These are phyloP conservation scores for Homarus americanus DNA, from an alignment of 1,140 invertebrate species.

Conservation along the genomic window DNA sequence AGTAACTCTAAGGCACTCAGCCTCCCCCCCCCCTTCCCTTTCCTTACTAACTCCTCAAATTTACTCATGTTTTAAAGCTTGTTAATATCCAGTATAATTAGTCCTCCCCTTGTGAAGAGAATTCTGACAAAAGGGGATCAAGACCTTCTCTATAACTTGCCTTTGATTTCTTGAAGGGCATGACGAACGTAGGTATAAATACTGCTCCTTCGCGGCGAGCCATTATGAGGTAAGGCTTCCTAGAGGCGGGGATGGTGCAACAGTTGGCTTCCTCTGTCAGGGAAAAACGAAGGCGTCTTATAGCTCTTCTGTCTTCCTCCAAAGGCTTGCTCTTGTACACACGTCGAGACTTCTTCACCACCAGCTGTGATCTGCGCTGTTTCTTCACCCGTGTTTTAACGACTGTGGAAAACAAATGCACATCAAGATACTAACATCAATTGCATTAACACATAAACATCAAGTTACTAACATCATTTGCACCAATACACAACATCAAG, in stretches of 20 bases:
- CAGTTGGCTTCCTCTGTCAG: slow-evolving; percentile 79
- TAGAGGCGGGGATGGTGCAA: slow-evolving; percentile 76
- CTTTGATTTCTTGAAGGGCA: slow-evolving; percentile 79
- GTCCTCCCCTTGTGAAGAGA: too few species aligned
- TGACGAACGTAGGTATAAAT: slow-evolving; percentile 79
- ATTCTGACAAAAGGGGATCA: too few species aligned
- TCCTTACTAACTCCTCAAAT: too few species aligned
- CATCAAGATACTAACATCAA: neutral
- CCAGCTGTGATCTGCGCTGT: slow-evolving; percentile 77
- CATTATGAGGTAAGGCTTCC: slow-evolving; percentile 80
- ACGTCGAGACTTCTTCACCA: slow-evolving; percentile 78
- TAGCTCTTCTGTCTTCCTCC: slow-evolving; percentile 76
- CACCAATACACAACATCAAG: too few species aligned
- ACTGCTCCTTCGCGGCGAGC: slow-evolving; percentile 78
- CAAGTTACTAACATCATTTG: too few species aligned
- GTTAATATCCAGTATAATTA: too few species aligned
- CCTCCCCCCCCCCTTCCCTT: too few species aligned
- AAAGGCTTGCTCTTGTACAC: slow-evolving; percentile 78
- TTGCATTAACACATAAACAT: neutral
- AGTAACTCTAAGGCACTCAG: too few species aligned
- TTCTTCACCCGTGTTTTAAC: slow-evolving; percentile 78
- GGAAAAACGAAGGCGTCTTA: slow-evolving; percentile 77
- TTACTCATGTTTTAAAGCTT: too few species aligned
- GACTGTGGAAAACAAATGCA: slow-evolving; percentile 77
- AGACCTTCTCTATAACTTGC: slow-evolving; percentile 75